phyloP scores from a whole-genome alignment of 2,888 invertebrate species.

The Diaphora mendica region DNA sequence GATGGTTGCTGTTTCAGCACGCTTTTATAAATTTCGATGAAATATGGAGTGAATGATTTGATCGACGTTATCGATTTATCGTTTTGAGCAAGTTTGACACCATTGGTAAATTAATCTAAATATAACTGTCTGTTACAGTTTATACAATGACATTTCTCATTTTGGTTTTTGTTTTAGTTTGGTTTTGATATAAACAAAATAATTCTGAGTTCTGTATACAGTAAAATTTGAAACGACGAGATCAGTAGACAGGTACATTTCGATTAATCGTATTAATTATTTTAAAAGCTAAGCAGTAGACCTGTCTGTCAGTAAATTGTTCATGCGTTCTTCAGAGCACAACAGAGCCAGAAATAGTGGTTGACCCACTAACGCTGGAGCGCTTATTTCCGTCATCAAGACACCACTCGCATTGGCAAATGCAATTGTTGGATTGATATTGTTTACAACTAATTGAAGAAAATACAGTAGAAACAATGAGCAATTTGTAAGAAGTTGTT shows the following conservation, averaged over 20 bases:
- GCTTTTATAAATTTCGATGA: conserved; percentile 81
- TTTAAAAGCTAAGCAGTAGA: conserved; percentile 57
- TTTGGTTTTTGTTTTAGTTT: not conserved
- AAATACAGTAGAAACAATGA: not conserved
- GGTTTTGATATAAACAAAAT: not conserved
- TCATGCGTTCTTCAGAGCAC: conserved; percentile 76
- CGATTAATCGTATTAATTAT: conserved; percentile 64
- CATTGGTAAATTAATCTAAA: conserved; percentile 74
- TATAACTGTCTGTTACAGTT: conserved; percentile 62
- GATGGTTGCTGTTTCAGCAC: conserved; percentile 76
- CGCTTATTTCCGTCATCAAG: conserved; percentile 85
- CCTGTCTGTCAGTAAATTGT: conserved; percentile 71
- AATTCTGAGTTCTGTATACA: not conserved
- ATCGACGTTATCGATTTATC: conserved; percentile 78
- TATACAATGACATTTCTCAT: conserved; percentile 9
- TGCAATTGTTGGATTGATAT: conserved; percentile 62
- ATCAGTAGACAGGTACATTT: conserved; percentile 54
- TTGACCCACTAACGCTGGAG: conserved; percentile 85
- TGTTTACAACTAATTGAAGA: conserved; percentile 55
- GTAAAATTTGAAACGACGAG: conserved; percentile 6
- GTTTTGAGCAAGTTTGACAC: conserved; percentile 80
- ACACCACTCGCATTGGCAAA: conserved; percentile 63
- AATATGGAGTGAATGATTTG: conserved; percentile 82
- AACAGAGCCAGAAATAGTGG: conserved; percentile 82
- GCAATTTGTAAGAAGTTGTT: not conserved